Evolutionary conservation across 2,888 invertebrate species (phyloP).

Genomic region (Apeira syringaria): DNA sequence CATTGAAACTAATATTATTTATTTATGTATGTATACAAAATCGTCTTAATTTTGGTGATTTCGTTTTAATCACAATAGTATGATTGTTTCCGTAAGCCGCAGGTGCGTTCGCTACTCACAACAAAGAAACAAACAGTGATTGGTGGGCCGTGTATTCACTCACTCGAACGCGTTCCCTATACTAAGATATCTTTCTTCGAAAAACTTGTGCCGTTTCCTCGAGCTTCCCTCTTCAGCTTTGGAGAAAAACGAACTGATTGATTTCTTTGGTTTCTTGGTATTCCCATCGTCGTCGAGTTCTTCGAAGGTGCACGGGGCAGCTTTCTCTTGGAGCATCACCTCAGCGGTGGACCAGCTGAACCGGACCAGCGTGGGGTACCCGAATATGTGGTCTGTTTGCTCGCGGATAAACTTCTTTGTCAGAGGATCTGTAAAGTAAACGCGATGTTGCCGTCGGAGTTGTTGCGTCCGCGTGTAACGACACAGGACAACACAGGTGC

Average conservation of each 20-base stretch:
- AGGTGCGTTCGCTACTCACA: too few relatives aligned
- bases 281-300: slow-evolving; percentile 81
- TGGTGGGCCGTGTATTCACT: slow-evolving; percentile 27
- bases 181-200: slow-evolving; percentile 85
- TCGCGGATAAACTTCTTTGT: slow-evolving; percentile 95
- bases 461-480: too few relatives aligned
- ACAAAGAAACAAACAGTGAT: neutral
- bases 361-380: slow-evolving; percentile 96
- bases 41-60: too few relatives aligned
- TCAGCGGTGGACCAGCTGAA: slow-evolving; percentile 99
- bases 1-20: too few relatives aligned
- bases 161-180: slow-evolving; percentile 72
- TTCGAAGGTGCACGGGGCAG: slow-evolving; percentile 89
- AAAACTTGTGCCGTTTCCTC: slow-evolving; percentile 86
- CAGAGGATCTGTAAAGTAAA: slow-evolving; percentile 89
- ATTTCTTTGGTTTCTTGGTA: slow-evolving; percentile 64
- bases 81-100: neutral
- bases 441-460: too few relatives aligned
- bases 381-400: slow-evolving; percentile 95
- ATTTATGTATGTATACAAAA: too few relatives aligned
- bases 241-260: slow-evolving; percentile 85
- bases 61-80: too few relatives aligned
- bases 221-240: slow-evolving; percentile 58
- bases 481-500: too few relatives aligned
- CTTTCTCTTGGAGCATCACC: slow-evolving; percentile 89